Conservation (phyloP, 2,797 vertebrate genomes). For the Intellagama lesueurii region DNA sequence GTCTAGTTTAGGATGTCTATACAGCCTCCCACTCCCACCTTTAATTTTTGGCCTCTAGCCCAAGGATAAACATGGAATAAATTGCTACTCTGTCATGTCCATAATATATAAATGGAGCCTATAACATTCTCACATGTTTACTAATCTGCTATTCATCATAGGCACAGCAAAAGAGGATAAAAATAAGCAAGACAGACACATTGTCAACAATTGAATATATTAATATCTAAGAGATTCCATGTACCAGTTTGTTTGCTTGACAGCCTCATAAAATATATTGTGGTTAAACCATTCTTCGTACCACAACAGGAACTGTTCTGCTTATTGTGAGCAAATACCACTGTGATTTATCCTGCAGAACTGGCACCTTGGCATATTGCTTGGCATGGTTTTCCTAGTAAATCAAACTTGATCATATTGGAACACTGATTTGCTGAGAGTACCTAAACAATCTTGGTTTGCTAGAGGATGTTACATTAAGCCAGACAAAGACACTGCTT, state of each 20-base stretch:
- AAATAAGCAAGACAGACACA: slow-evolving; percentile 36
- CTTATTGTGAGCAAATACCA: slow-evolving; percentile 29
- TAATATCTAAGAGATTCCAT: slow-evolving; percentile 30
- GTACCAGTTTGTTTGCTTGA: slow-evolving; percentile 21
- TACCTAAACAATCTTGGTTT: slow-evolving; percentile 27
- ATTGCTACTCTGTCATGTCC: slow-evolving; percentile 50
- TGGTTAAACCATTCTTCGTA: slow-evolving; percentile 23
- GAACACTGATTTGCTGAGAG: slow-evolving; percentile 11
- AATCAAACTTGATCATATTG: slow-evolving; percentile 40
- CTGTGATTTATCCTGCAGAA: slow-evolving; percentile 12
- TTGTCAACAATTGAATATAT: slow-evolving; percentile 49
- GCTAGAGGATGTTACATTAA: not conserved
- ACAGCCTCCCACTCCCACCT: slow-evolving; percentile 18
- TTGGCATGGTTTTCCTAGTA: slow-evolving; percentile 25
- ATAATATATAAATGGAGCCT: slow-evolving; percentile 40
- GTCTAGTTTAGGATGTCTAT: not conserved
- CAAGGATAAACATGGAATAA: slow-evolving; percentile 57
- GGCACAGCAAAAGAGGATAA: slow-evolving; percentile 52
- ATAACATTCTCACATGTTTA: slow-evolving; percentile 25
- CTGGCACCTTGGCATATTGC: not conserved
- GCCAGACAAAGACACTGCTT: slow-evolving; percentile 20
- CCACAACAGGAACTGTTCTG: not conserved
- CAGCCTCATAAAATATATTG: slow-evolving; percentile 35
- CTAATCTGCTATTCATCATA: slow-evolving; percentile 22
- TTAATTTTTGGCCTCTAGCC: slow-evolving; percentile 40